Evolutionary conservation across 2,888 invertebrate species (phyloP).

Genomic region (Opisthograptis luteolata): DNA sequence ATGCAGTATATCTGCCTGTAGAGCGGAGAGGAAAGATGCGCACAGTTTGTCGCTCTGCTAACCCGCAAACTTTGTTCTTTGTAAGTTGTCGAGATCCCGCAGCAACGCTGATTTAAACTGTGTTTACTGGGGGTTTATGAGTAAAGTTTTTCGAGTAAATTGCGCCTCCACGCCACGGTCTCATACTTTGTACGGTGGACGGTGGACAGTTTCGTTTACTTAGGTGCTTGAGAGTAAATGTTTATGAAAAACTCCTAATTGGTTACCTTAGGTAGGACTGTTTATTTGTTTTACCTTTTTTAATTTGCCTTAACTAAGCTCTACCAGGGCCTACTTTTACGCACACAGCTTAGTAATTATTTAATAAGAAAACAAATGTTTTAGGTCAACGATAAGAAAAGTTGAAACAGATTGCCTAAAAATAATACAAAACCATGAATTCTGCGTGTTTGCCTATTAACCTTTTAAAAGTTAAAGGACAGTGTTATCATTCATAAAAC

Average conservation of each 20-base stretch:
- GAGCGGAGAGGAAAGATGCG: conserved; percentile 8
- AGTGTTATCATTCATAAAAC: conserved; percentile 22
- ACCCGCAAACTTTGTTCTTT: conserved; percentile 35
- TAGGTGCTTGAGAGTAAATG: conserved; percentile 9
- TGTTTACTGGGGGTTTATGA: conserved; percentile 53
- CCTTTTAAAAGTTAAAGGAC: conserved; percentile 10
- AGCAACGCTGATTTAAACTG: conserved; percentile 47
- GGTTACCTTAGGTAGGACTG: conserved; percentile 5
- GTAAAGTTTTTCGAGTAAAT: conserved; percentile 52
- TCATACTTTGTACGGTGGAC: conserved; percentile 34
- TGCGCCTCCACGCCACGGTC: conserved; percentile 39
- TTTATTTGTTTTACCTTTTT: conserved; percentile 7
- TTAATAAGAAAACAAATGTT: no score
- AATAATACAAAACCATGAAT: not conserved
- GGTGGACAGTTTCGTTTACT: conserved; percentile 15
- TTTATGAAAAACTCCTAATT: conserved; percentile 23
- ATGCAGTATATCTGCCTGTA: conserved; percentile 5
- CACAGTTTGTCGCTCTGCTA: conserved; percentile 35
- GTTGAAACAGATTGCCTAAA: not conserved
- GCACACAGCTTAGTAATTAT: no score
- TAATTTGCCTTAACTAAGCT: not conserved
- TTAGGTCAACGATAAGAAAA: no score
- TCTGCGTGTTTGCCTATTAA: not conserved
- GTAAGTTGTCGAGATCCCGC: conserved; percentile 39
- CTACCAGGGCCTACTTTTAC: no score